Conservation (phyloP, 2,797 vertebrate species). For the Lagorchestes hirsutus region DNA sequence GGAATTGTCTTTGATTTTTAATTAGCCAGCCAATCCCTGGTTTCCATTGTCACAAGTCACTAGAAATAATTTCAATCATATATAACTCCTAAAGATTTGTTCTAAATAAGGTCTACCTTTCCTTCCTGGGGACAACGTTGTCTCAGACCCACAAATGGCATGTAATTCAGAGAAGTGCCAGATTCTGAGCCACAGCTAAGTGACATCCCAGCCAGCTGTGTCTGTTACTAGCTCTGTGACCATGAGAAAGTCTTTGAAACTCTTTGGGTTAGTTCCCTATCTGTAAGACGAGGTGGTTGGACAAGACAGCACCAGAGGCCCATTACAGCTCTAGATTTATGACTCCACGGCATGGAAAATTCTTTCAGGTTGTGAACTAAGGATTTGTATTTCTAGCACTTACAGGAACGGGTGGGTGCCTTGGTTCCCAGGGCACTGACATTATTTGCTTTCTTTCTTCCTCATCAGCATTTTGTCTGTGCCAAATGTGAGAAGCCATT, state of each 20-base stretch:
- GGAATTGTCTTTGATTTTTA: background rate
- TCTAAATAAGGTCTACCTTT: background rate
- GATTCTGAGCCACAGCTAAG: background rate
- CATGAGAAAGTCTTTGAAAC: background rate
- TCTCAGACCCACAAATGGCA: background rate
- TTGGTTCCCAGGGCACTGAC: background rate
- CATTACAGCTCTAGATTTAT: background rate
- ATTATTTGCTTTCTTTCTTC: background rate
- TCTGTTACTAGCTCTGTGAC: background rate
- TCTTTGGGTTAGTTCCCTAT: background rate
- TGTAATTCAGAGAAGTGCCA: background rate
- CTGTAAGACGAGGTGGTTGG: background rate
- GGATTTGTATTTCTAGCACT: background rate
- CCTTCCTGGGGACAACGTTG: background rate
- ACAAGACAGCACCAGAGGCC: background rate
- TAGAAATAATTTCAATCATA: background rate
- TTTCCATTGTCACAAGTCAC: background rate
- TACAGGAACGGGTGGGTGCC: background rate
- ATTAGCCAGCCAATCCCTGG: background rate
- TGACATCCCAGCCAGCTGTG: background rate
- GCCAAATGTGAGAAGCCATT: slow-evolving; percentile 90
- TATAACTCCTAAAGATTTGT: background rate
- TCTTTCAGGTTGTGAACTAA: background rate
- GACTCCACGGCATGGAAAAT: background rate
- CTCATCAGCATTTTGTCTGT: slow-evolving; percentile 87